Evolutionary conservation across 2,797 vertebrate species (phyloP).

Genomic region (Hozukius guyotensis): DNA sequence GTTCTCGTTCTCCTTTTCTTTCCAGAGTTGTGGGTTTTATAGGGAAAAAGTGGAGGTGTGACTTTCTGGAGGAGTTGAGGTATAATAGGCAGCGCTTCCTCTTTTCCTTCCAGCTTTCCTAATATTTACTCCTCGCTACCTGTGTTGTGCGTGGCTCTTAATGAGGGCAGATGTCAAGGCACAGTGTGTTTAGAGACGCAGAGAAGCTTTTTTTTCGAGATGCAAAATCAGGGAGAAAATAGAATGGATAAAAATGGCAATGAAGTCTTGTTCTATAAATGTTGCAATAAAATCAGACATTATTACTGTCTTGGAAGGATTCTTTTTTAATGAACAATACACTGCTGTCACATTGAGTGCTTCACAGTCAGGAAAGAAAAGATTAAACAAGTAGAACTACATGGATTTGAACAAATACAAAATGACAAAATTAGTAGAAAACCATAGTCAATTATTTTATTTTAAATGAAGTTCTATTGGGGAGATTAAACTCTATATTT

Average conservation of each 20-base stretch:
- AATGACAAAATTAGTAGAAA: background rate
- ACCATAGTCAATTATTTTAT: background rate
- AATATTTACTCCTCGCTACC: conserved; percentile 68
- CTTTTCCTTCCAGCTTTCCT: conserved; percentile 61
- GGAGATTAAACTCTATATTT: conserved; percentile 15
- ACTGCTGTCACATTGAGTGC: conserved; percentile 9
- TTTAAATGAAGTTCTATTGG: conserved; percentile 1
- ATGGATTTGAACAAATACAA: conserved; percentile 22
- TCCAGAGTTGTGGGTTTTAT: conserved; percentile 56
- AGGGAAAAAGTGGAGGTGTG: conserved; percentile 62
- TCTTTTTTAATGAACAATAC: conserved; percentile 54
- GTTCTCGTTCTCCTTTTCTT: conserved; percentile 72
- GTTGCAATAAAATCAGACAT: conserved; percentile 49
- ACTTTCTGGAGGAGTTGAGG: conserved; percentile 67
- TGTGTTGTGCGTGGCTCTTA: conserved; percentile 66
- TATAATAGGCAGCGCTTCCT: conserved; percentile 71
- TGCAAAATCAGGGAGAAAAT: conserved; percentile 64
- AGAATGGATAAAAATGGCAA: conserved; percentile 63
- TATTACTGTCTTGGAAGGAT: conserved; percentile 45
- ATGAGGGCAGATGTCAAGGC: conserved; percentile 81
- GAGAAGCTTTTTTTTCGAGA: conserved; percentile 35
- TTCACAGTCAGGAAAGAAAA: conserved; percentile 32
- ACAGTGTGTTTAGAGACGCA: conserved; percentile 58
- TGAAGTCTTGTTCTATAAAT: conserved; percentile 50
- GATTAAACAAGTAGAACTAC: conserved; percentile 19